phyloP scores from a whole-genome alignment of 2,113 vertebrate species.

The Lethenteron reissneri region DNA sequence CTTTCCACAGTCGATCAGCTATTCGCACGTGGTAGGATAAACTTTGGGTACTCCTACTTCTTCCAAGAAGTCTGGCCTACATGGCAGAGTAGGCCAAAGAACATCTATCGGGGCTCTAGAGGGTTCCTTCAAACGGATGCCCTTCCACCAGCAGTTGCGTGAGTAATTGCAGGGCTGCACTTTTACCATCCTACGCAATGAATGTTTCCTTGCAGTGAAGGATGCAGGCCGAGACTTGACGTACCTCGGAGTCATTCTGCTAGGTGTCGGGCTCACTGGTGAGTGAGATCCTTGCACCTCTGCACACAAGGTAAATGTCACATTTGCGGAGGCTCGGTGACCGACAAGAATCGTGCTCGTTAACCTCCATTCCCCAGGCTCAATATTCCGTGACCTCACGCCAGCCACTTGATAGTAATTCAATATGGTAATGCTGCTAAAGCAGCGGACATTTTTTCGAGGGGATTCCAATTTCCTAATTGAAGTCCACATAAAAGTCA shows the following conservation, averaged over 20 bases:
- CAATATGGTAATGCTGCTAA: background rate
- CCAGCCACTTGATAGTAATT: background rate
- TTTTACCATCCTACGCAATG: background rate
- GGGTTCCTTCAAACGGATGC: background rate
- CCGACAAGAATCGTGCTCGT: background rate
- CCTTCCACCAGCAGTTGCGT: background rate
- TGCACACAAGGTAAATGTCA: background rate
- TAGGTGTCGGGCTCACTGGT: slow-evolving; percentile 1
- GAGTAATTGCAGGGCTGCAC: background rate
- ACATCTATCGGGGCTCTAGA: background rate
- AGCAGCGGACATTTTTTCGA: background rate
- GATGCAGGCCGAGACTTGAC: background rate
- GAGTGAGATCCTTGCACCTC: background rate
- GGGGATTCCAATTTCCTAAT: background rate
- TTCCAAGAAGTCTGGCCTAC: too few species aligned
- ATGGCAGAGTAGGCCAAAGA: too few species aligned
- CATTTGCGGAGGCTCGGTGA: background rate
- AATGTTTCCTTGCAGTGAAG: background rate
- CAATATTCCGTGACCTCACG: background rate
- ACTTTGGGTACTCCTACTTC: too few species aligned
- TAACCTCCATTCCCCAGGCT: background rate
- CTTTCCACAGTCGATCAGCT: too few species aligned
- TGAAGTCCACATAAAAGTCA: background rate
- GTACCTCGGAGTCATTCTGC: slow-evolving; percentile 6
- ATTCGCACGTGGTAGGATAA: too few species aligned